Base-by-base conservation (phyloP, 2,113 vertebrate genomes). In the Stegastes partitus region DNA sequence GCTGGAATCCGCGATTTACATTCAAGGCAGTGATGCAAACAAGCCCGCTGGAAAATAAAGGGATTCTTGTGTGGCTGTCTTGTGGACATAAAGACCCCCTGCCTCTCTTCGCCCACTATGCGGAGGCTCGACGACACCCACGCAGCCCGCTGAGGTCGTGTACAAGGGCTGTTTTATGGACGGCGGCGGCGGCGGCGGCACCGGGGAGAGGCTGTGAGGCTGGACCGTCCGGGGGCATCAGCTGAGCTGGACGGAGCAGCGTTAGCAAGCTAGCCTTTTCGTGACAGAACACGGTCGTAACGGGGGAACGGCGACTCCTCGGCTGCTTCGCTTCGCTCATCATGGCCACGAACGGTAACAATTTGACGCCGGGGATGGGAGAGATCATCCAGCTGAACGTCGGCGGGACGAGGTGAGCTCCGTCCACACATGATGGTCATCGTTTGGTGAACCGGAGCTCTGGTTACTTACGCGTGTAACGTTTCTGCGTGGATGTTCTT, bases 321-420 rank as follows among this genome's bases (percentile, higher is more conserved):
- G 25, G 18, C 18, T 12, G 58, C 14, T 19, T 34, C 54, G 15
- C 74, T 55, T 54, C 53, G 22, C 81, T 68, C 54, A 95, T 92
- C 87, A 97, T 97, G 96, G 96, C 96, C 37, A 94, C 95, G 79
- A 95, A 93, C 73, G 94, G 95, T 72, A 95, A 89, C 90, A 82
- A 77, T 75, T 55, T 93, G 18, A 87, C 92, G 59, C 91, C 95
- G 2, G 96, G 94, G 53, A 95, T 95, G 85, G 97, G 96, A 55
- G 97, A 99, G 88, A 99, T 99, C 83, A 96, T 98, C 83, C 97
- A 98, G 93, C 89, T 99, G 16, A 98, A 99, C 86, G 97, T 99
- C 76, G 97, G 97, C 19, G 97, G 97, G 44, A 98, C 96, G 67
- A 94, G 97, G 97, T 98, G 89, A 83, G 90, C 5, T 54, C 54